Base-by-base conservation (phyloP, 2,888 invertebrate species). In the Mesorhabditis sp. region DNA sequence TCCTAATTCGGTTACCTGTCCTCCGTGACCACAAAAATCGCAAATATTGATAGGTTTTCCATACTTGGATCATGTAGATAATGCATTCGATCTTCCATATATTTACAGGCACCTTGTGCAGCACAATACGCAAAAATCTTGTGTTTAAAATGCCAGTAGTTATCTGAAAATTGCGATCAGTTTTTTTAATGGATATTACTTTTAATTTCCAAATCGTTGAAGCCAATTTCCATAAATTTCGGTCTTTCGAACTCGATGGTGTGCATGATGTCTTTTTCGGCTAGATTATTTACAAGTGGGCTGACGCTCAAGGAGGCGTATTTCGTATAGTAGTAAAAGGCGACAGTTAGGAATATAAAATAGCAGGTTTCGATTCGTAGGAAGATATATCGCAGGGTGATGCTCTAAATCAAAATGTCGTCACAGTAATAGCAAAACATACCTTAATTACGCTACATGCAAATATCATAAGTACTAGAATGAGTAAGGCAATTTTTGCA, bases 1-100 rank as follows among this genome's bases (percentile, higher is more conserved):
- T 28, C 28, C 28, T 28, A 28, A 28, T 28, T 28, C 28, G 28
- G 28, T 28, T 69, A 82, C 81, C 71, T 68, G 50, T 72, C 82
- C 82, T 15, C 82, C 82, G 65, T 82, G 82, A 4, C 82, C 82
- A 68, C 82, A 70, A 79, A 82, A 45, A 82, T 76, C 13, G 76
- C 77, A 65, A 81, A 83, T 10, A 82, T 75, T 1, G 79, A 72
- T 42, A 76, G 66, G 65, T 75, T 80, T 28, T 28, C 28, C 15
- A 66, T 67, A 45, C 73, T 78, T 4, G 79, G 79, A 69, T 80
- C 79, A 62, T 73, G 72, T 58, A 78, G 45, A 66, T 75, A 77
- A 63, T 73, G 70, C 76, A 82, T 79, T 5, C 82, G 67, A 66
- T 83, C 82, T 64, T 82, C 82, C 82, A 83, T 81, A 65, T 68